phyloP scores from a whole-genome alignment of 2,888 invertebrate species.

The Meta bourneti region DNA sequence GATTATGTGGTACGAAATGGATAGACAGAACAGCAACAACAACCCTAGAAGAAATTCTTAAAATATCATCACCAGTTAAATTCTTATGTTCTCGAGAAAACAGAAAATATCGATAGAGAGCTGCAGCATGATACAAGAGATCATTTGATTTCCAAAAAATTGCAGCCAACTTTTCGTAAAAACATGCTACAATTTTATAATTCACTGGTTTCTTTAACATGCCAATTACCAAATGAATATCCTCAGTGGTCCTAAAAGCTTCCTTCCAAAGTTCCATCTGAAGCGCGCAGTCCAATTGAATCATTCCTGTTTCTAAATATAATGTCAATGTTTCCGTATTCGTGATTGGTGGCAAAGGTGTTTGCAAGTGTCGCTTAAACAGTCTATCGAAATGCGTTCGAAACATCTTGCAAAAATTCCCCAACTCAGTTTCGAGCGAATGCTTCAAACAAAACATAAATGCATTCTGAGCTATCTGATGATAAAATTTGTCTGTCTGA shows the following conservation, averaged over 20 bases:
- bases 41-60: slow-evolving; percentile 30
- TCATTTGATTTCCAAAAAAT: slow-evolving; percentile 47
- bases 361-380: slow-evolving; percentile 8
- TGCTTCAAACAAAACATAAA: slow-evolving; percentile 55
- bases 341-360: neutral
- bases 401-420: slow-evolving; percentile 47
- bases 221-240: slow-evolving; percentile 45
- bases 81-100: slow-evolving; percentile 43
- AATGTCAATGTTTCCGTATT: slow-evolving; percentile 22
- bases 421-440: slow-evolving; percentile 40
- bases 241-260: slow-evolving; percentile 48
- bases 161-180: slow-evolving; percentile 45
- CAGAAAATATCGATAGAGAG: slow-evolving; percentile 39
- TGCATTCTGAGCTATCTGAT: slow-evolving; percentile 35
- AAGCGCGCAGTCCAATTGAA: slow-evolving; percentile 39
- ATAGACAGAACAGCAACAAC: slow-evolving; percentile 37
- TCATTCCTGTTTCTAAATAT: slow-evolving; percentile 49
- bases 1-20: slow-evolving; percentile 12
- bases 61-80: slow-evolving; percentile 6
- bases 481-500: slow-evolving; percentile 48
- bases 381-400: slow-evolving; percentile 22
- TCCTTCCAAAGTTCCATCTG: slow-evolving; percentile 57
- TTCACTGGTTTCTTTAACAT: slow-evolving; percentile 22
- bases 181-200: slow-evolving; percentile 28
- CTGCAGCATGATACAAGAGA: slow-evolving; percentile 54